A percentile compares a stretch with the other conserved stretches of the same genome.
These are phyloP conservation scores for Otocyon megalotis DNA, from an alignment of 2,113 vertebrate genomes.

Conservation along the genomic window DNA sequence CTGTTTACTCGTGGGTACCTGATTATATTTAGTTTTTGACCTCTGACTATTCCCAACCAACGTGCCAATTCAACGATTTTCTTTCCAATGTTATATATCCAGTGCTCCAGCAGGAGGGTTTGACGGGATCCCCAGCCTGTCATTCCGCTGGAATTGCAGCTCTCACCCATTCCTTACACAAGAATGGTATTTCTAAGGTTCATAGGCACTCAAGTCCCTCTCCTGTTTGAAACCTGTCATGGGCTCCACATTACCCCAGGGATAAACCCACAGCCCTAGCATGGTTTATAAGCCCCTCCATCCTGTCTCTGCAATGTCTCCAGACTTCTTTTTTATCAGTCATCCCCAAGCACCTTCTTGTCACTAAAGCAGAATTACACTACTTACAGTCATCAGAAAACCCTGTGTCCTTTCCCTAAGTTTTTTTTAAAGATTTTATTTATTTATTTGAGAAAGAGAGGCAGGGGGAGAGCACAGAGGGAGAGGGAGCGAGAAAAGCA, in stretches of 20 bases:
- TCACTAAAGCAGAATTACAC: background rate
- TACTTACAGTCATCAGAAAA: background rate
- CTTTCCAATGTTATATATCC: background rate
- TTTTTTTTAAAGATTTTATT: too few species aligned
- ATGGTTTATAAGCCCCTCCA: background rate
- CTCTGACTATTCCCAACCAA: background rate
- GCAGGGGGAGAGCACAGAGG: too few species aligned
- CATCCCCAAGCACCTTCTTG: background rate
- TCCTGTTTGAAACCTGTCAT: background rate
- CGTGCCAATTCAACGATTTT: background rate
- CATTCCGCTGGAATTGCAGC: background rate
- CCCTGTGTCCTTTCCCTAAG: background rate
- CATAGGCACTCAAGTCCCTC: background rate
- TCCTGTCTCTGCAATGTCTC: background rate
- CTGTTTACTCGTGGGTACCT: background rate
- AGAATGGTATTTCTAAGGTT: background rate
- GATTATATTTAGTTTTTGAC: conserved; percentile 28
- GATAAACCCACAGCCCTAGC: background rate
- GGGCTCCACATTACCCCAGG: background rate
- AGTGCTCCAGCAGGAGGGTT: background rate
- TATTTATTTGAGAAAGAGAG: too few species aligned
- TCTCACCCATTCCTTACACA: background rate
- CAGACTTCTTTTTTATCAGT: background rate
- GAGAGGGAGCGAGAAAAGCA: too few species aligned
- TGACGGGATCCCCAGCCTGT: background rate